Base-by-base conservation (phyloP, 2,113 vertebrate species). In the Trinectes maculatus region DNA sequence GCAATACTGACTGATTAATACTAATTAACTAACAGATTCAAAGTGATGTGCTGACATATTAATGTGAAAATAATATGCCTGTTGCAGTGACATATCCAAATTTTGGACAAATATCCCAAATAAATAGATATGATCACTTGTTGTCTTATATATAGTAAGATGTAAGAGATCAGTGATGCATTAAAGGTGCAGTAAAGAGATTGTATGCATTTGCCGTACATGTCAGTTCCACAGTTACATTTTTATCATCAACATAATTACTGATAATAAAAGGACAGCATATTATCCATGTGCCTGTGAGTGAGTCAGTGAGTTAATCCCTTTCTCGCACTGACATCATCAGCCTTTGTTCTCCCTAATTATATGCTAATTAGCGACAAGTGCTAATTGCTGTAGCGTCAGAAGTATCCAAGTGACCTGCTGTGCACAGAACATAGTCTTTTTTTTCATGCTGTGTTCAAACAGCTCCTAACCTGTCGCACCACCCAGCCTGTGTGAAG, bases 331-430 rank as follows among this genome's bases (percentile, higher is more conserved):
- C 46, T 65, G 61, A 47, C 37, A 34, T 74, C 73, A 47, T 75
- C 75, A 71, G 75, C 74, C 52, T 74, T 75, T 80, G 71, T 82
- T 77, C 73, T 71, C 26, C 63, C 25, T 58, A 59, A 43, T 70
- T 83, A 77, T 78, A 74, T 72, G 71, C 65, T 81, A 83, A 82
- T 83, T 85, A 87, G 72, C 53, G 64, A 80, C 52, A 74, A 60
- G 64, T 81, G 42, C 43, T 77, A 80, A 86, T 65, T 78, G 55
- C 72, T 28, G n/a, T 24, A 47, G 69, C 75, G 77, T 67, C 55
- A 72, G 33, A 77, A 77, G 62, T 49, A 69, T 74, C 36, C 3
- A 1, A 77, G 71, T 76, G 66, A 84, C 73, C 78, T 28, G 61
- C 77, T 82, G 60, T 13, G 66, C 10, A 65, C 28, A 15, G 33